phyloP scores from a whole-genome alignment of 2,888 invertebrate species.

The Willowsia nigromaculata region DNA sequence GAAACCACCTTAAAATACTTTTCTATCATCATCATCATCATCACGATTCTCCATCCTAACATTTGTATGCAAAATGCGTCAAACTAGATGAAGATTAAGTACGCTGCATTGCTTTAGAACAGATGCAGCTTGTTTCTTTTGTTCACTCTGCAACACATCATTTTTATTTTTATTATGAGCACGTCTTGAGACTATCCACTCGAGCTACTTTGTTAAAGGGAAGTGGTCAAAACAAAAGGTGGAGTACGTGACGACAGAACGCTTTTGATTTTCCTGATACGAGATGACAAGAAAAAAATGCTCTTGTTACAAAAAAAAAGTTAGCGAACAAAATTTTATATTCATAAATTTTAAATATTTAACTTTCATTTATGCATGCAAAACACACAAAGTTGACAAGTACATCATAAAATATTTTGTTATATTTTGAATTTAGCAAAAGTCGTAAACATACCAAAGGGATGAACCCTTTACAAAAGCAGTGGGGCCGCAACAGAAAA shows the following conservation, averaged over 20 bases:
- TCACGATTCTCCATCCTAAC: background rate
- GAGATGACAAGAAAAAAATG: slow-evolving; percentile 17
- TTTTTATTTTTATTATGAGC: background rate
- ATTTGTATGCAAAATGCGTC: slow-evolving; percentile 24
- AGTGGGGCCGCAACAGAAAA: background rate
- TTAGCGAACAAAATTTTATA: background rate
- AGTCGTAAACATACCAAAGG: slow-evolving; percentile 41
- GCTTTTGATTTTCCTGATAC: slow-evolving; percentile 34
- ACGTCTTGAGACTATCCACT: background rate
- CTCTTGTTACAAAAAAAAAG: background rate
- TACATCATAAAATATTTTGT: slow-evolving; percentile 1
- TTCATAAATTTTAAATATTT: slow-evolving; percentile 10
- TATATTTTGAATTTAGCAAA: background rate
- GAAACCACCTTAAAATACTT: background rate
- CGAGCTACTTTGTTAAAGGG: slow-evolving; percentile 11
- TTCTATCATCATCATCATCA: slow-evolving; percentile 4
- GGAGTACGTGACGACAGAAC: slow-evolving; percentile 54
- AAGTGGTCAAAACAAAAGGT: slow-evolving; percentile 60
- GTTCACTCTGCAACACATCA: background rate
- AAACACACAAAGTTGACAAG: background rate
- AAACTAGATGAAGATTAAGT: background rate
- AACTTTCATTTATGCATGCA: slow-evolving; percentile 4
- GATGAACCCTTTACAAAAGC: slow-evolving; percentile 13
- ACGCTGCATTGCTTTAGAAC: background rate
- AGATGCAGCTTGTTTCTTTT: background rate